phyloP scores from a whole-genome alignment of 37 sponge, comb jelly and placozoan species.

The Crambe crambe region DNA sequence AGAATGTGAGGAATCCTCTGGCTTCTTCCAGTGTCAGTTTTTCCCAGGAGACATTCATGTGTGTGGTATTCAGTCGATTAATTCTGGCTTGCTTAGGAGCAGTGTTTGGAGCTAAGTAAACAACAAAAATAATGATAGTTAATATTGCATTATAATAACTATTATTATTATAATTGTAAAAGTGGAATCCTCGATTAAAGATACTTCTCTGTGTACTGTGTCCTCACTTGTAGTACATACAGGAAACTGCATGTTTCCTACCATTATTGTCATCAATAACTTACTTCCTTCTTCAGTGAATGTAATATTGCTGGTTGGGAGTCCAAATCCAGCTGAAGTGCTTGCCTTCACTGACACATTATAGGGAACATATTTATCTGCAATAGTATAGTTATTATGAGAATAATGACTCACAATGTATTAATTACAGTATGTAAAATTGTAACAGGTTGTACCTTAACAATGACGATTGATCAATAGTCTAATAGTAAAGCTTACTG shows the following conservation, averaged over 20 bases:
- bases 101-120: conserved; percentile 8
- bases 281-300: conserved; percentile 29
- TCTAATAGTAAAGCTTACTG: background rate
- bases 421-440: background rate
- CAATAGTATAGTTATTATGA: background rate
- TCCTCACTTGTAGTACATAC: background rate
- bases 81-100: background rate
- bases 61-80: conserved; percentile 17
- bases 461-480: no score
- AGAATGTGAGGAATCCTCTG: conserved; percentile 4
- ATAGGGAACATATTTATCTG: conserved; percentile 17
- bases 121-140: no score
- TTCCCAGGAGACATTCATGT: conserved; percentile 12
- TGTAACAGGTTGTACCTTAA: no score
- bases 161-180: no score
- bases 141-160: no score
- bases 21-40: conserved; percentile 15
- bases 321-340: conserved; percentile 28
- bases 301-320: background rate
- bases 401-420: background rate
- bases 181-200: background rate
- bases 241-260: background rate
- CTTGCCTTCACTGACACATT: conserved; percentile 6
- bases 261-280: background rate
- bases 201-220: background rate